Evolutionary conservation across 2,797 vertebrate species (phyloP).

Genomic region (Notolabrus celidotus): DNA sequence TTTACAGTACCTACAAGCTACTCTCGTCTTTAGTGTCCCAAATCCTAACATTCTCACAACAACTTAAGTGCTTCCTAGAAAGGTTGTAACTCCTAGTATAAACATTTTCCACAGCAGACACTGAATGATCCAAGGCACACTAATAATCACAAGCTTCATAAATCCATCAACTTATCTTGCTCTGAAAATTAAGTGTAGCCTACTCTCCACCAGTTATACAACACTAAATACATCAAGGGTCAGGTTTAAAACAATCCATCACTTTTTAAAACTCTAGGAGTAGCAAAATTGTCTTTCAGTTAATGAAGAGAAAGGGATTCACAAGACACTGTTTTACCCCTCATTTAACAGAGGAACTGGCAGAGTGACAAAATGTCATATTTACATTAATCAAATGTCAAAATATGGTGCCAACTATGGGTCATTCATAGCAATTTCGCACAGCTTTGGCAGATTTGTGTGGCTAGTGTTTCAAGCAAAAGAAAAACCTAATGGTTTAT

Average conservation of each 20-base stretch:
- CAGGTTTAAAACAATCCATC: conserved; percentile 18
- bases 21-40: no score
- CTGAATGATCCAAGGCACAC: neutral
- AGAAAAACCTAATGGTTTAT: neutral
- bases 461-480: neutral
- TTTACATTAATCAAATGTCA: conserved; percentile 40
- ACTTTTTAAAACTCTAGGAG: neutral
- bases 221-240: conserved; percentile 7
- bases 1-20: no score
- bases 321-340: conserved; percentile 1
- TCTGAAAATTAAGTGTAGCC: neutral
- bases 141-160: conserved; percentile 1
- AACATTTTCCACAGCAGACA: no score
- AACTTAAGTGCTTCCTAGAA: no score
- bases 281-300: neutral
- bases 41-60: no score
- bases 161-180: neutral
- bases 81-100: no score
- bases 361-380: conserved; percentile 32
- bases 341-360: conserved; percentile 14
- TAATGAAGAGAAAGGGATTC: neutral
- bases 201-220: neutral
- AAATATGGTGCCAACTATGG: conserved; percentile 15
- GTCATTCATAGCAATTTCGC: conserved; percentile 3
- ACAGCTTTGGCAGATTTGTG: neutral